Conservation (phyloP, 2,797 vertebrate species). For the Hydrophis major region DNA sequence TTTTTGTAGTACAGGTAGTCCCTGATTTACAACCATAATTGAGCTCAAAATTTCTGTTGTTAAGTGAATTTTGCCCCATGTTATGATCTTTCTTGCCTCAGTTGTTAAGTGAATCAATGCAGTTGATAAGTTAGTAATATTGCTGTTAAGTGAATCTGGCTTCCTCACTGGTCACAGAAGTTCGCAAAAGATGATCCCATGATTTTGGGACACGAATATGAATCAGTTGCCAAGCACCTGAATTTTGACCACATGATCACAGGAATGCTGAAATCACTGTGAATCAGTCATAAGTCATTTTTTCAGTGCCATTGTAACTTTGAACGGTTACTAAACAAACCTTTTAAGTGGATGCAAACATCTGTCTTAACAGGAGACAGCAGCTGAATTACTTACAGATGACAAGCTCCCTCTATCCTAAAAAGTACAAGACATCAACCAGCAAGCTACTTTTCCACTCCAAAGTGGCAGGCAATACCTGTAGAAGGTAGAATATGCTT, state of each 20-base stretch:
- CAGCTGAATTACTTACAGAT: constrained; percentile 11
- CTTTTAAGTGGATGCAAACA: neutral
- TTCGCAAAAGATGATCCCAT: neutral
- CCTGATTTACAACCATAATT: too few relatives aligned
- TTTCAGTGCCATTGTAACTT: neutral
- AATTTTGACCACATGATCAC: neutral
- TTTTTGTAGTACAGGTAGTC: too few relatives aligned
- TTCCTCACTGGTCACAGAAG: neutral
- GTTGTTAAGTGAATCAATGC: neutral
- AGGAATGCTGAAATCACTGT: neutral
- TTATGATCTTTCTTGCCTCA: neutral
- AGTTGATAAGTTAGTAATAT: neutral
- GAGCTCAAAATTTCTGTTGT: neutral
- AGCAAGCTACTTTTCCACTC: neutral
- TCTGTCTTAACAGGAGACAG: neutral
- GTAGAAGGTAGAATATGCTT: neutral
- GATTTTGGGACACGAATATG: neutral
- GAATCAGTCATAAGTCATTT: neutral
- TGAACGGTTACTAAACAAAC: neutral
- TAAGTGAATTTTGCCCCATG: neutral
- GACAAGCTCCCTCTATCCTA: neutral
- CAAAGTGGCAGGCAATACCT: neutral
- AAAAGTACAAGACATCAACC: neutral
- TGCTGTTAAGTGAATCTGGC: neutral
- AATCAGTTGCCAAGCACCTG: neutral